phyloP scores from a whole-genome alignment of 2,888 invertebrate species.

The Tanypteryx hageni region DNA sequence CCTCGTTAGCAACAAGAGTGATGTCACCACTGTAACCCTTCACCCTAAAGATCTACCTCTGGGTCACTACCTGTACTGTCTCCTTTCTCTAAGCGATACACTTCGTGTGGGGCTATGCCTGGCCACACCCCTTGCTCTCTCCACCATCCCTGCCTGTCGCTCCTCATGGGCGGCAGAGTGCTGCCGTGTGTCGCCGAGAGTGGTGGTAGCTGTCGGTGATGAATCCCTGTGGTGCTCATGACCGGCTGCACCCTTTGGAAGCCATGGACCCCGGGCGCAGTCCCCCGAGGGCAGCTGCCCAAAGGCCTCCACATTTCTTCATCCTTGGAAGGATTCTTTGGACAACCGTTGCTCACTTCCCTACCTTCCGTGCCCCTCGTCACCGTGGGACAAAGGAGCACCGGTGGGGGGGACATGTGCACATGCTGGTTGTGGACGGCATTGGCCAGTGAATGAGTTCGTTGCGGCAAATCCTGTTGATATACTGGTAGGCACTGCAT shows the following conservation, averaged over 20 bases:
- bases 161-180: not conserved
- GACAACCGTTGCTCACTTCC: constrained; percentile 15
- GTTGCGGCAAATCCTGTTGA: constrained; percentile 63
- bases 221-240: constrained; percentile 19
- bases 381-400: constrained; percentile 46
- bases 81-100: constrained; percentile 45
- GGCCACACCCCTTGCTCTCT: constrained; percentile 40
- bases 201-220: constrained; percentile 40
- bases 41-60: constrained; percentile 49
- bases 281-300: constrained; percentile 2
- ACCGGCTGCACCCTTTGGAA: constrained; percentile 44
- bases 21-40: not conserved
- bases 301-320: constrained; percentile 27
- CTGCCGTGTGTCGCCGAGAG: constrained; percentile 21
- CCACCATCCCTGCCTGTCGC: constrained; percentile 51
- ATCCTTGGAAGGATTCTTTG: constrained; percentile 55
- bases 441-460: constrained; percentile 43
- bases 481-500: constrained; percentile 68
- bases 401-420: constrained; percentile 47
- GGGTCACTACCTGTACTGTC: constrained; percentile 59
- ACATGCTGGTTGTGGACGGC: constrained; percentile 53
- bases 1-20: not conserved
- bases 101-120: constrained; percentile 35
- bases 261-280: not conserved
- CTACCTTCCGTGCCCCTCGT: constrained; percentile 30